These are phyloP conservation scores for Synergus gifuensis DNA, from an alignment of 2,888 invertebrate genomes.

Conservation along the genomic window DNA sequence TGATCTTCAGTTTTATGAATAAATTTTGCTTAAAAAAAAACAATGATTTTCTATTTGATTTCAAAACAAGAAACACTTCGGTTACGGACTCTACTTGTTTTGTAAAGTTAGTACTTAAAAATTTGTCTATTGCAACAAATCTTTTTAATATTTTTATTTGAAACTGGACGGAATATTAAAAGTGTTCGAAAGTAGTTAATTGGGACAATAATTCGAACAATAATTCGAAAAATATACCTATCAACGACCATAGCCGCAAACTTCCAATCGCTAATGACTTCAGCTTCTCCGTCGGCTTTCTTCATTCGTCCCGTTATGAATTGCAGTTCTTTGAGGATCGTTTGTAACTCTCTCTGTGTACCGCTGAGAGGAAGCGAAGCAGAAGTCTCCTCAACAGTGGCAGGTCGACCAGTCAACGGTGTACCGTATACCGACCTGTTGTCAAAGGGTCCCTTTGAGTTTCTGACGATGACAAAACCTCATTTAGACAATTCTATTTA, in stretches of 20 bases:
- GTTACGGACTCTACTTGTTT: too few relatives aligned
- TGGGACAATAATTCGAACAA: conserved; percentile 93
- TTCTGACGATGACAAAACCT: conserved; percentile 24
- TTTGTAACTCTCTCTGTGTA: conserved; percentile 91
- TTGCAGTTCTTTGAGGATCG: conserved; percentile 94
- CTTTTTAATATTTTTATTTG: too few relatives aligned
- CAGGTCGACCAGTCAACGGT: conserved; percentile 80
- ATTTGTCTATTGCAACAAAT: too few relatives aligned
- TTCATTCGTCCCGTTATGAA: conserved; percentile 97
- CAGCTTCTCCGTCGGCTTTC: conserved; percentile 95
- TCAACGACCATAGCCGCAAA: conserved; percentile 99
- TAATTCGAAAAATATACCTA: conserved; percentile 82
- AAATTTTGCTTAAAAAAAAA: neutral
- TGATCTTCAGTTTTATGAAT: neutral
- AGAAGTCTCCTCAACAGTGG: conserved; percentile 85
- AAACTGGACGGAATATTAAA: too few relatives aligned
- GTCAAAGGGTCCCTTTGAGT: conserved; percentile 47
- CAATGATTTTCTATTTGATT: too few relatives aligned
- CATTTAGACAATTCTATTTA: neutral
- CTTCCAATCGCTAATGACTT: conserved; percentile 97
- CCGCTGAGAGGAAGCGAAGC: conserved; percentile 81
- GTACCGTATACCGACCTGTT: conserved; percentile 72
- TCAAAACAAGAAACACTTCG: too few relatives aligned
- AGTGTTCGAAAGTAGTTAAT: neutral
- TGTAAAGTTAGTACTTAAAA: too few relatives aligned